These are phyloP conservation scores for Embidobia sp. DNA, from an alignment of 2,888 invertebrate genomes.

Conservation along the genomic window DNA sequence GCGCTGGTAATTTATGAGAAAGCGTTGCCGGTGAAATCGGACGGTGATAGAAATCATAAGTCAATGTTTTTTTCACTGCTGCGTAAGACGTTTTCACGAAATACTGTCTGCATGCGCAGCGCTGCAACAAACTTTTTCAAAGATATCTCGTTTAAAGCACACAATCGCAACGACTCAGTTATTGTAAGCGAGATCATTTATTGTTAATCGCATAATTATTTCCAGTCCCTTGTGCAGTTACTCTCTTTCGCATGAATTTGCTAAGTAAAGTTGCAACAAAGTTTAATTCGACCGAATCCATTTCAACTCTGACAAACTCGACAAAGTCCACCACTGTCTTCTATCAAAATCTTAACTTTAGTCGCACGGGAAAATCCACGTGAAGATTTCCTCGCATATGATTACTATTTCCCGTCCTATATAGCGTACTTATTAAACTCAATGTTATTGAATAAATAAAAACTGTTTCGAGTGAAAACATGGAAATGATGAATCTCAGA, in stretches of 20 bases:
- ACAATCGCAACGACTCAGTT: neutral
- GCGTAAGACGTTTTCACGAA: too few relatives aligned
- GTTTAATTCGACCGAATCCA: conserved; percentile 33
- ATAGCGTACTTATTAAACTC: too few relatives aligned
- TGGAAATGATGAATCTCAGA: too few relatives aligned
- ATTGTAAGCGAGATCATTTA: conserved; percentile 10
- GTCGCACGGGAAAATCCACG: conserved; percentile 7
- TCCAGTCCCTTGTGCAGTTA: neutral
- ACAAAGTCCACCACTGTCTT: conserved; percentile 32
- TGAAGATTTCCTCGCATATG: neutral
- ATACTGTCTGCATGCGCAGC: too few relatives aligned
- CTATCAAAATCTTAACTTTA: conserved; percentile 32
- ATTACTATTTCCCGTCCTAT: neutral
- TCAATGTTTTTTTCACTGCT: too few relatives aligned
- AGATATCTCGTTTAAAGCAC: neutral
- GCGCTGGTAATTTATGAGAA: too few relatives aligned
- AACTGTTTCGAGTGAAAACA: too few relatives aligned
- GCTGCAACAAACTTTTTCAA: neutral
- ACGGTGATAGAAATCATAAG: too few relatives aligned
- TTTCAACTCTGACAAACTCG: conserved; percentile 40
- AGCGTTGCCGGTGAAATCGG: too few relatives aligned
- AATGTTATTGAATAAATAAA: too few relatives aligned
- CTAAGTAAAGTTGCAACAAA: conserved; percentile 27
- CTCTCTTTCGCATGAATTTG: conserved; percentile 20
- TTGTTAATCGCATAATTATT: conserved; percentile 31